Conservation (phyloP, 1,140 invertebrate genomes). For the Sminthurides bifidus region DNA sequence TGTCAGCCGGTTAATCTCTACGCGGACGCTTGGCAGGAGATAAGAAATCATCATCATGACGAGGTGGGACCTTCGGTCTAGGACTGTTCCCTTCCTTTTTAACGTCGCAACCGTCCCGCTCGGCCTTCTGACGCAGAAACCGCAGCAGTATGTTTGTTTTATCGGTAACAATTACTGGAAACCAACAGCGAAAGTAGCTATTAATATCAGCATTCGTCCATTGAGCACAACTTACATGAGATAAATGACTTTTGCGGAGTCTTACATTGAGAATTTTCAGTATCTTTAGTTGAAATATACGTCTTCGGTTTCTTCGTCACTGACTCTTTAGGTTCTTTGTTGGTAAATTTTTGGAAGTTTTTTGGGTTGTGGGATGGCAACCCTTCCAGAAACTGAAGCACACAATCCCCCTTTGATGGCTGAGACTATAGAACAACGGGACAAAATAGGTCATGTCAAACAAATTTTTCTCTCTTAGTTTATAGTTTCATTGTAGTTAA, state of each 20-base stretch:
- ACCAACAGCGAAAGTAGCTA: constrained; percentile 16
- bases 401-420: constrained; percentile 30
- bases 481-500: too few relatives aligned
- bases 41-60: not conserved
- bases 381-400: constrained; percentile 78
- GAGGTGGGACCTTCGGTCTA: constrained; percentile 1
- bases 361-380: constrained; percentile 78
- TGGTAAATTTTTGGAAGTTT: constrained; percentile 52
- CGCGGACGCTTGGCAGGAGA: not conserved
- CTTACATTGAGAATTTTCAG: constrained; percentile 19
- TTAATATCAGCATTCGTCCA: not conserved
- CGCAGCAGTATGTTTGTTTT: constrained; percentile 84
- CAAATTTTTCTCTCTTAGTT: too few relatives aligned
- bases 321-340: constrained; percentile 22
- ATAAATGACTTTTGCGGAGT: not conserved
- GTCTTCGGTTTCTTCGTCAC: constrained; percentile 21
- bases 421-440: constrained; percentile 1
- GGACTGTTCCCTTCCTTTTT: not conserved
- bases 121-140: constrained; percentile 85
- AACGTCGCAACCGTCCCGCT: constrained; percentile 35
- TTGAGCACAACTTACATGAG: not conserved
- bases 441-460: too few relatives aligned
- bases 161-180: constrained; percentile 80
- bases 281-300: constrained; percentile 25
- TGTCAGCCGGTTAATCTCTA: not conserved